Conservation (phyloP, 2,113 vertebrate species). For the Telmatochromis sp. region DNA sequence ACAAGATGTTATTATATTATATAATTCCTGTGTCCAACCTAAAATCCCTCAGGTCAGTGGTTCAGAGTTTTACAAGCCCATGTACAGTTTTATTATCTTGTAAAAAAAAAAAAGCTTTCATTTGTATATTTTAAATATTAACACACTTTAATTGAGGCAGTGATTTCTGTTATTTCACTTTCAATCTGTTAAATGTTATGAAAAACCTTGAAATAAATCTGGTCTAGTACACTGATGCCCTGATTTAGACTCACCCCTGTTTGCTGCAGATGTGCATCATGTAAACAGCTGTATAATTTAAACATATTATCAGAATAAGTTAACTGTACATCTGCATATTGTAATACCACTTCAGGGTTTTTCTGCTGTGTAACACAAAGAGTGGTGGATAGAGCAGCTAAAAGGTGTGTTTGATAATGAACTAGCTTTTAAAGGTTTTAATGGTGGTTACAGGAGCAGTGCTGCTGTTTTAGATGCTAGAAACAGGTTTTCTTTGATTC, state of each 20-base stretch:
- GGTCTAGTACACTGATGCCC: neutral
- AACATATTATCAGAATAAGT: neutral
- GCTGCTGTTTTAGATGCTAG: neutral
- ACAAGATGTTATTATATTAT: neutral
- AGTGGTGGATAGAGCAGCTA: neutral
- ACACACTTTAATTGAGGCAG: neutral
- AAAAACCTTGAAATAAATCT: neutral
- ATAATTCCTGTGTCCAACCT: neutral
- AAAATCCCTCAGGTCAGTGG: neutral
- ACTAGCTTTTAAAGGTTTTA: neutral
- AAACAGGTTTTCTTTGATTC: neutral
- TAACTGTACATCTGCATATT: neutral
- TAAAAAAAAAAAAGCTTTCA: neutral
- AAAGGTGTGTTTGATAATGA: accelerated
- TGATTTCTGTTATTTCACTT: neutral
- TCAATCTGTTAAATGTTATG: neutral
- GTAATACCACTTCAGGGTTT: neutral
- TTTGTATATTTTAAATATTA: neutral
- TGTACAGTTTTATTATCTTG: neutral
- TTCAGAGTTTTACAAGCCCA: neutral
- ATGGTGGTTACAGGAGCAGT: neutral
- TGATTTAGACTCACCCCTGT: neutral
- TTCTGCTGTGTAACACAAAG: neutral
- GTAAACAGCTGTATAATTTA: neutral
- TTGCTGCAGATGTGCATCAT: neutral